These are phyloP conservation scores for Atrina japonica DNA, from an alignment of 2,888 invertebrate species.

Conservation along the genomic window DNA sequence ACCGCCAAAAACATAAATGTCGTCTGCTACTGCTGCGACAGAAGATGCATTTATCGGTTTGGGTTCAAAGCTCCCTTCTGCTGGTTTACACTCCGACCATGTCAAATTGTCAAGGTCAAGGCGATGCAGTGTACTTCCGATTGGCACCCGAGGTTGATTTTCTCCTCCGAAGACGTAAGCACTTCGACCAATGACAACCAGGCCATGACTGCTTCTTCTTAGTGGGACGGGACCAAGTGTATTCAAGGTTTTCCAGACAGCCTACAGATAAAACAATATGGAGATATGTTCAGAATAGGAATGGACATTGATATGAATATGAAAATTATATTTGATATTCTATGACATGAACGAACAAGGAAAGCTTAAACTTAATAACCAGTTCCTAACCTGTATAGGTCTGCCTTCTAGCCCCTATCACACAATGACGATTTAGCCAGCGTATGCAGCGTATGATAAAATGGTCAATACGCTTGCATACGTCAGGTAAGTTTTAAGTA, in stretches of 20 bases:
- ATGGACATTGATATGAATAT: no score
- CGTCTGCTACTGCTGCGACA: constrained; percentile 38
- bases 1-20: constrained; percentile 54
- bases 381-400: no score
- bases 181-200: constrained; percentile 38
- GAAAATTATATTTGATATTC: no score
- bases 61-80: constrained; percentile 26
- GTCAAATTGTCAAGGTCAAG: constrained; percentile 33
- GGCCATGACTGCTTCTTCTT: constrained; percentile 49
- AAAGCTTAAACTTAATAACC: no score
- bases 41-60: constrained; percentile 38
- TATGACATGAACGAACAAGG: no score
- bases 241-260: constrained; percentile 31
- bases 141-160: constrained; percentile 47
- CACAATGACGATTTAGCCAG: no score
- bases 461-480: no score
- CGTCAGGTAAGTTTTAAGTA: no score
- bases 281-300: no score
- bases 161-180: constrained; percentile 54
- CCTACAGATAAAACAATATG: constrained; percentile 24
- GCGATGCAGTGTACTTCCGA: constrained; percentile 45
- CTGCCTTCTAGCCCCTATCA: no score
- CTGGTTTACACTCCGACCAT: constrained; percentile 33
- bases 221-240: constrained; percentile 32
- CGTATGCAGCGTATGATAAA: no score